Base-by-base conservation (phyloP, 2,797 vertebrate species). In the Morus bassanus region DNA sequence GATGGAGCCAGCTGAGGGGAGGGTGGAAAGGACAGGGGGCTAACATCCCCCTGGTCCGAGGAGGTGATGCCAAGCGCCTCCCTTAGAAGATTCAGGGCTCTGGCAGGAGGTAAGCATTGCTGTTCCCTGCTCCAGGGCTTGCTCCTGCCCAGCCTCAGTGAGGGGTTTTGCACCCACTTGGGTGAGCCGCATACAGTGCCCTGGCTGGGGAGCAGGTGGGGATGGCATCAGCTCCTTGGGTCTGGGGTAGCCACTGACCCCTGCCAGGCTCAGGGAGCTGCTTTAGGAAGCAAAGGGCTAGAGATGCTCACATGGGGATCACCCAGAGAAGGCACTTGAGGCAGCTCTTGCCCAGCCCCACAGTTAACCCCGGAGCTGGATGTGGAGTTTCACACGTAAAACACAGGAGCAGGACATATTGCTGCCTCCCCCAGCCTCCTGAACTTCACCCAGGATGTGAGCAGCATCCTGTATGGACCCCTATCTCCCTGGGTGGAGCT, bases 111-210 rank as follows among this genome's bases (percentile, higher is more conserved):
- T 11, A 3, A 69, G 64, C 51, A 5, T 63, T 63, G 33, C n/a
- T 3, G 0, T 91, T 39, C 60, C n/a, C 31, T 48, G 54, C 46
- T 48, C 30, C 1, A 2, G 30, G 61, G 22, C 27, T 79, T 5
- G 0, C 22, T 45, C 21, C 54, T 1, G 6, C 35, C 64, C 77
- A 67, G 53, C 60, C 54, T 25, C 70, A 78, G 35, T 0, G 0
- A 75, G 35, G 48, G 50, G 39, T 30, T 93, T 82, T 51, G 77
- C 50, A 68, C 30, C 37, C 39, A 46, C 30, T 37, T 25, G 24
- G n/a, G 84, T 7, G 18, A 57, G 43, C 73, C 5, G 2, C 23
- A 2, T 24, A 5, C 1, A 1, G 31, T 48, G 56, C 63, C 60
- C 41, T 90, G 72, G 51, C 57, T 63, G 80, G 57, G 24, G 35